These are phyloP conservation scores for Maccullochella peelii DNA, from an alignment of 2,113 vertebrate genomes.

Conservation along the genomic window DNA sequence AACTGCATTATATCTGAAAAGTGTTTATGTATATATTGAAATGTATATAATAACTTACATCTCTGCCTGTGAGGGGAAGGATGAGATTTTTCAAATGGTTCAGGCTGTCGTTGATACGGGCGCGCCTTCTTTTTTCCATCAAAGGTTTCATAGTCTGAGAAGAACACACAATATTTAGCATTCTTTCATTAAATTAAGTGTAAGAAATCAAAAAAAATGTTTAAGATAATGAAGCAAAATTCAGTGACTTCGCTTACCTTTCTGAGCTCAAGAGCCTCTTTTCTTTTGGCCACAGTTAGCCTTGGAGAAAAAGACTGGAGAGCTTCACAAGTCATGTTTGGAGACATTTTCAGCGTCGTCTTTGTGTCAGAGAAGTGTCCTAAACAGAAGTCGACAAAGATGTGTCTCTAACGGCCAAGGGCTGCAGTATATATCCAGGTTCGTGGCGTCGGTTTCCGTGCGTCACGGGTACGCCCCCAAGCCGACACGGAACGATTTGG, in stretches of 20 bases:
- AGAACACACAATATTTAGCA: slow-evolving; percentile 35
- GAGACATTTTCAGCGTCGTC: slow-evolving; percentile 66
- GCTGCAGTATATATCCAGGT: slow-evolving; percentile 77
- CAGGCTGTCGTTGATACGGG: slow-evolving; percentile 90
- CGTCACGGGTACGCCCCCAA: slow-evolving; percentile 80
- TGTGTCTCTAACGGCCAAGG: slow-evolving; percentile 41
- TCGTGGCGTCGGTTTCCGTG: slow-evolving; percentile 73
- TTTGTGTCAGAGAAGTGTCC: neutral
- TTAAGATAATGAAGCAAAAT: neutral
- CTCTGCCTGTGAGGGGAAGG: slow-evolving; percentile 87
- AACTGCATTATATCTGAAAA: neutral
- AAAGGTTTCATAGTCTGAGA: slow-evolving; percentile 89
- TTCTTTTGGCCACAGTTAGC: slow-evolving; percentile 82
- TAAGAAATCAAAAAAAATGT: neutral
- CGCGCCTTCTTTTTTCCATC: slow-evolving; percentile 88
- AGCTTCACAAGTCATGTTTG: slow-evolving; percentile 53
- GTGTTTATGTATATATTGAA: neutral
- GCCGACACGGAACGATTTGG: slow-evolving; percentile 65
- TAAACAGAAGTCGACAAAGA: slow-evolving; percentile 5
- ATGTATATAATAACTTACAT: slow-evolving; percentile 82
- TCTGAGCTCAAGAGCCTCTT: slow-evolving; percentile 81
- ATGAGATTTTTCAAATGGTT: slow-evolving; percentile 88
- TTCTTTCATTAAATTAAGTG: neutral
- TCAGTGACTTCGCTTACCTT: slow-evolving; percentile 78
- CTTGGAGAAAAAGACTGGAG: slow-evolving; percentile 50